phyloP scores from a whole-genome alignment of 2,797 vertebrate genomes.

The Semotilus atromaculatus region DNA sequence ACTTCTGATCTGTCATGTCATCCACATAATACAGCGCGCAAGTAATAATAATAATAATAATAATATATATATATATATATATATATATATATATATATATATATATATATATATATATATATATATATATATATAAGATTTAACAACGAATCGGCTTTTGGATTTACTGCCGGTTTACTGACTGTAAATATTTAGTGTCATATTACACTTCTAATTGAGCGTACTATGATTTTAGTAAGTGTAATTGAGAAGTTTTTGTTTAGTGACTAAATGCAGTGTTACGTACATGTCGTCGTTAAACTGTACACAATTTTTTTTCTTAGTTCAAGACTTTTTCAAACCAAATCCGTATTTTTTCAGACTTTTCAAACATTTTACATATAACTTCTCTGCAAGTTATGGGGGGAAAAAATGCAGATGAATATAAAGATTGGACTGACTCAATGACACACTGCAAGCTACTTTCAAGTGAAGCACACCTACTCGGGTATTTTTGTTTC shows the following conservation, averaged over 20 bases:
- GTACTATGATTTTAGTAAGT: not conserved
- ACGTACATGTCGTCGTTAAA: not conserved
- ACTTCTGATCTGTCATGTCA: too few species aligned
- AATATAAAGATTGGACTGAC: constrained; percentile 58
- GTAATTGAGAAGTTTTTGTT: not conserved
- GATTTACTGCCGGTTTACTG: not conserved
- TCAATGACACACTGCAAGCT: constrained; percentile 54
- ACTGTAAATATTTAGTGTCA: not conserved
- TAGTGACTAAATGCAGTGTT: not conserved
- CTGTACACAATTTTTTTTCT: not conserved
- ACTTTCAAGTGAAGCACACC: constrained; percentile 62
- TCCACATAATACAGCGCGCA: not conserved
- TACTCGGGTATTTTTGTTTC: constrained; percentile 63
- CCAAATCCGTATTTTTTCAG: not conserved
- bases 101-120: too few species aligned
- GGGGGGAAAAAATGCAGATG: constrained; percentile 6
- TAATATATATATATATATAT: too few species aligned
- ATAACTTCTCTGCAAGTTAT: constrained; percentile 6
- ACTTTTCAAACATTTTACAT: not conserved
- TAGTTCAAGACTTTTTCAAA: not conserved
- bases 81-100: too few species aligned
- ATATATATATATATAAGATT: too few species aligned
- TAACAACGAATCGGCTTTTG: not conserved
- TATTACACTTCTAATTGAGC: not conserved
- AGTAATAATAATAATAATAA: too few species aligned